phyloP scores from a whole-genome alignment of 2,888 invertebrate genomes.

The Stenchaetothrips biformis region DNA sequence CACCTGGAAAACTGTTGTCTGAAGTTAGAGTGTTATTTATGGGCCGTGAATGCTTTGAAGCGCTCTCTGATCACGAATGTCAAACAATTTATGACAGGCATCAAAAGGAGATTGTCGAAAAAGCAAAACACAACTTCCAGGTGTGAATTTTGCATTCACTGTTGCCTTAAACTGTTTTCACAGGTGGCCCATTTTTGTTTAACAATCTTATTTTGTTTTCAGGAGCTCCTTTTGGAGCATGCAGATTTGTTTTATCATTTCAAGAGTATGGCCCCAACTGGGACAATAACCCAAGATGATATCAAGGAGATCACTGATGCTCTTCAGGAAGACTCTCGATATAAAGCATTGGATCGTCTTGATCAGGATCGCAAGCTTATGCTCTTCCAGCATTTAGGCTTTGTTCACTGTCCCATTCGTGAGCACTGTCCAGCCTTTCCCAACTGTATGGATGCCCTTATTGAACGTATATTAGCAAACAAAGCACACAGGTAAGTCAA shows the following conservation, averaged over 20 bases:
- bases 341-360: conserved; percentile 86
- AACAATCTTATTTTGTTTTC: conserved; percentile 37
- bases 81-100: conserved; percentile 90
- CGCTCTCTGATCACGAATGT: conserved; percentile 82
- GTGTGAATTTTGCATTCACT: conserved; percentile 44
- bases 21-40: conserved; percentile 88
- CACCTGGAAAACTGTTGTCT: conserved; percentile 86
- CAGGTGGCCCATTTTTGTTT: not conserved
- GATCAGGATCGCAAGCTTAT: conserved; percentile 93
- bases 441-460: conserved; percentile 73
- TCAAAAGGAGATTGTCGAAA: conserved; percentile 82
- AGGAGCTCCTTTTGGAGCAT: conserved; percentile 86
- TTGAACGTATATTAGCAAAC: conserved; percentile 64
- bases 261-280: conserved; percentile 81
- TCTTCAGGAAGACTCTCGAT: conserved; percentile 87
- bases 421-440: conserved; percentile 90
- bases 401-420: conserved; percentile 89
- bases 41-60: conserved; percentile 92
- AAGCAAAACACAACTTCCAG: conserved; percentile 86
- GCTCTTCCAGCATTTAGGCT: conserved; percentile 91
- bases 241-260: conserved; percentile 91
- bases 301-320: conserved; percentile 89
- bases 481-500: conserved; percentile 56
- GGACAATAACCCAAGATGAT: conserved; percentile 89
- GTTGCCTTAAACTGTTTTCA: not conserved